A percentile compares a stretch with the other conserved stretches of the same genome.
These are phyloP conservation scores for Cheilosia urbana DNA, from an alignment of 2,888 invertebrate species.

Conservation along the genomic window DNA sequence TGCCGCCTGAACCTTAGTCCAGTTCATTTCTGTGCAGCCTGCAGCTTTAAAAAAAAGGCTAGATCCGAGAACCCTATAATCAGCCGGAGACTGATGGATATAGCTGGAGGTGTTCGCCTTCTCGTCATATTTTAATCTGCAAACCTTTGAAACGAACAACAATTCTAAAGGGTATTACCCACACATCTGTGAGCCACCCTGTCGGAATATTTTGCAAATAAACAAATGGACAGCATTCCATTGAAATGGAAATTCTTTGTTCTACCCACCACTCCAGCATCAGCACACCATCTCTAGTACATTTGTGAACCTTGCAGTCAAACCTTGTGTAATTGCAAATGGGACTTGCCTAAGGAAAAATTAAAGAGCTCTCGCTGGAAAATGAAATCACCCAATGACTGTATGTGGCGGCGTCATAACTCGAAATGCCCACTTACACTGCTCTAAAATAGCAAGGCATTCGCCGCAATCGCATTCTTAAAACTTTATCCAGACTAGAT, in stretches of 20 bases:
- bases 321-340: conserved; percentile 23
- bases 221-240: conserved; percentile 68
- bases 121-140: too few species aligned
- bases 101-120: too few species aligned
- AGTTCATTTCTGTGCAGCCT: too few species aligned
- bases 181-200: conserved; percentile 28
- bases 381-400: conserved; percentile 52
- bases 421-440: conserved; percentile 33
- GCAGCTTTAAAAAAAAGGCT: too few species aligned
- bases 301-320: conserved; percentile 5
- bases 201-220: conserved; percentile 5
- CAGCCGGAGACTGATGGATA: too few species aligned
- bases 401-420: conserved; percentile 49
- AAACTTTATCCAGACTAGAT: conserved; percentile 43
- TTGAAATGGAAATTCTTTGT: conserved; percentile 56
- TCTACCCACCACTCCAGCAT: background rate
- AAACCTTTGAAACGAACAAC: background rate
- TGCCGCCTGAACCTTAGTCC: too few species aligned
- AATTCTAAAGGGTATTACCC: background rate
- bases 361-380: conserved; percentile 45
- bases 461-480: conserved; percentile 60
- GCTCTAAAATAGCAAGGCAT: conserved; percentile 19
- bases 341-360: conserved; percentile 45
- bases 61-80: too few species aligned
- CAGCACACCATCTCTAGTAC: too few species aligned